These are phyloP conservation scores for Iselma pallidipennis DNA, from an alignment of 2,888 invertebrate genomes.

Conservation along the genomic window DNA sequence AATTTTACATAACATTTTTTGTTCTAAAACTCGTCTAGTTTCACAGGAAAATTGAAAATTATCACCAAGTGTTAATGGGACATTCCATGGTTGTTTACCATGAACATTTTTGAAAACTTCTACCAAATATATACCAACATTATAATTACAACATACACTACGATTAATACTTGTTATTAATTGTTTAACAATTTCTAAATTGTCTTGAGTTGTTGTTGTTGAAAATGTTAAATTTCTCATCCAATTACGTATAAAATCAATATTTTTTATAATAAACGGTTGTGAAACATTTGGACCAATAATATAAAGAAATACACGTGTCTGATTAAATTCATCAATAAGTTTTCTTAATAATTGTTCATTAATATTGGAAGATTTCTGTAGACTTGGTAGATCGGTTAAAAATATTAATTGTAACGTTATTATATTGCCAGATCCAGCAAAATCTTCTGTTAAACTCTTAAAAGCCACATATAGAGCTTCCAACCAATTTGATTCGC, in stretches of 20 bases:
- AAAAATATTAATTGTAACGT: constrained; percentile 17
- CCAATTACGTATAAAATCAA: constrained; percentile 9
- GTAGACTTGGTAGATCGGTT: constrained; percentile 8
- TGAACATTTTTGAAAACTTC: constrained; percentile 4
- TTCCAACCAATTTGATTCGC: constrained; percentile 17
- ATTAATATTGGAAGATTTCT: neutral
- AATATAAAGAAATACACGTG: constrained; percentile 13
- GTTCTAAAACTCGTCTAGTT: constrained; percentile 13
- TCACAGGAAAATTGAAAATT: constrained; percentile 8
- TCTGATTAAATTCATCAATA: neutral
- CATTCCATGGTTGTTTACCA: constrained; percentile 16
- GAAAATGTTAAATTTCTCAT: constrained; percentile 9
- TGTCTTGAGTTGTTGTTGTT: neutral
- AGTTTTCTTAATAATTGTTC: constrained; percentile 6
- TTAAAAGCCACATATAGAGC: constrained; percentile 8
- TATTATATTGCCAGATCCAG: neutral
- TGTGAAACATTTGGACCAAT: constrained; percentile 15
- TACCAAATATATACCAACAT: constrained; percentile 16
- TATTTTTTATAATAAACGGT: constrained; percentile 10
- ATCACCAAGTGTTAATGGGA: constrained; percentile 11
- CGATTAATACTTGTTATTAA: constrained; percentile 5
- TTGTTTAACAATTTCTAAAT: constrained; percentile 5
- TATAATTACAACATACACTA: constrained; percentile 13
- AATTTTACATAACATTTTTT: constrained; percentile 5
- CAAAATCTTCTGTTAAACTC: constrained; percentile 10